A percentile compares a stretch with the other conserved stretches of the same genome.
phyloP scores from a whole-genome alignment of 2,113 vertebrate genomes.

The Lucifuga dentata region DNA sequence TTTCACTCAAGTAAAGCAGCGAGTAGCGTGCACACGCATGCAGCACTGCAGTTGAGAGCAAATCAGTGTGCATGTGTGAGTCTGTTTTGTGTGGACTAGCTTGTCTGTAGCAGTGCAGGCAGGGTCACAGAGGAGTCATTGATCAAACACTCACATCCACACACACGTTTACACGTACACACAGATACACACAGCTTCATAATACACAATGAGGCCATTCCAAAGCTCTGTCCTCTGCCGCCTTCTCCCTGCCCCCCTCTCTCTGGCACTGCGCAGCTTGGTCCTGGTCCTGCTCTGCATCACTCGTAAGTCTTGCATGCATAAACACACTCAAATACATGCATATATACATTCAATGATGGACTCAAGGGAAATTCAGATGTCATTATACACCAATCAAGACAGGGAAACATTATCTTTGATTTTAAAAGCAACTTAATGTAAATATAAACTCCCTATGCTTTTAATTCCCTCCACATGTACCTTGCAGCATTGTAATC shows the following conservation, averaged over 20 bases:
- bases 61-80: slow-evolving; percentile 30
- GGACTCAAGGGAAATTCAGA: slow-evolving; percentile 23
- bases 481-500: slow-evolving; percentile 12
- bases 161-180: background rate
- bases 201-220: slow-evolving; percentile 81
- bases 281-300: slow-evolving; percentile 78
- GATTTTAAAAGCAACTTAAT: background rate
- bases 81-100: slow-evolving; percentile 33
- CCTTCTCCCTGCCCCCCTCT: slow-evolving; percentile 62
- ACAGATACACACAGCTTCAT: slow-evolving; percentile 49
- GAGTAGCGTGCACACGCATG: slow-evolving; percentile 42
- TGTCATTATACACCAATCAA: slow-evolving; percentile 41
- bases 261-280: slow-evolving; percentile 65
- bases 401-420: too few species aligned
- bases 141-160: slow-evolving; percentile 69
- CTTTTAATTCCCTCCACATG: slow-evolving; percentile 36
- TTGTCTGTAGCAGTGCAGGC: slow-evolving; percentile 55
- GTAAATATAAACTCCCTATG: background rate
- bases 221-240: slow-evolving; percentile 68
- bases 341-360: too few species aligned
- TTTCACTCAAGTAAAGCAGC: slow-evolving; percentile 41
- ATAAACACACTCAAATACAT: slow-evolving; percentile 13
- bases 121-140: slow-evolving; percentile 81
- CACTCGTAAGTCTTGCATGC: slow-evolving; percentile 77
- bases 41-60: slow-evolving; percentile 60